These are phyloP conservation scores for Chrosomus eos DNA, from an alignment of 2,797 vertebrate species.

Conservation along the genomic window DNA sequence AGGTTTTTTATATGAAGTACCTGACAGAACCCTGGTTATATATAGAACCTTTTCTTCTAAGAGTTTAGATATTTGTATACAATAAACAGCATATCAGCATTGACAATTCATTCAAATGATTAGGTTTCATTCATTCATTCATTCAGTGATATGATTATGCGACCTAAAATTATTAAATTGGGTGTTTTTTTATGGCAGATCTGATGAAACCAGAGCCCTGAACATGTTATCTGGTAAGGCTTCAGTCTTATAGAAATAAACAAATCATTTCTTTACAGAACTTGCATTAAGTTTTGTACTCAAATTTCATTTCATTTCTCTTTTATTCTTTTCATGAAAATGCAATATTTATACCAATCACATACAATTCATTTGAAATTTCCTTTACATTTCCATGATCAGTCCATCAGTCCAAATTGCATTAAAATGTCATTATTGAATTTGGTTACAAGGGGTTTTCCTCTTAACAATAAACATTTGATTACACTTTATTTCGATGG, in stretches of 20 bases:
- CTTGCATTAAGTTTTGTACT: not conserved
- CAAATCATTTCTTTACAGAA: not conserved
- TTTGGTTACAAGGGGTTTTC: no score
- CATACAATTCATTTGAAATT: no score
- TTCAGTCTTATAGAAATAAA: not conserved
- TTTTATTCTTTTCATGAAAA: no score
- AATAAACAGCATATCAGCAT: not conserved
- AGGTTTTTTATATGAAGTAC: no score
- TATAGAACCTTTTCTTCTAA: not conserved
- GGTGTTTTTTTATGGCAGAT: conserved; percentile 58
- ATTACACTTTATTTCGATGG: not conserved
- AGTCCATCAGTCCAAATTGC: no score
- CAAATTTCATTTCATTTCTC: no score
- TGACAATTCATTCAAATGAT: not conserved
- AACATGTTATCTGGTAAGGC: conserved; percentile 72
- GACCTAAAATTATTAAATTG: not conserved
- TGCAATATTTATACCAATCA: no score
- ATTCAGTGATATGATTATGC: not conserved
- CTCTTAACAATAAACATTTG: no score
- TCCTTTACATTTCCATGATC: no score
- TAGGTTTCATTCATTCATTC: not conserved
- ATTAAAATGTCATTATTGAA: not conserved
- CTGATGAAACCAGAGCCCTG: conserved; percentile 63
- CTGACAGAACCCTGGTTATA: not conserved
- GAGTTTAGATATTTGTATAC: not conserved